Base-by-base conservation (phyloP, 2,888 invertebrate species). In the Synanthedon vespiformis region DNA sequence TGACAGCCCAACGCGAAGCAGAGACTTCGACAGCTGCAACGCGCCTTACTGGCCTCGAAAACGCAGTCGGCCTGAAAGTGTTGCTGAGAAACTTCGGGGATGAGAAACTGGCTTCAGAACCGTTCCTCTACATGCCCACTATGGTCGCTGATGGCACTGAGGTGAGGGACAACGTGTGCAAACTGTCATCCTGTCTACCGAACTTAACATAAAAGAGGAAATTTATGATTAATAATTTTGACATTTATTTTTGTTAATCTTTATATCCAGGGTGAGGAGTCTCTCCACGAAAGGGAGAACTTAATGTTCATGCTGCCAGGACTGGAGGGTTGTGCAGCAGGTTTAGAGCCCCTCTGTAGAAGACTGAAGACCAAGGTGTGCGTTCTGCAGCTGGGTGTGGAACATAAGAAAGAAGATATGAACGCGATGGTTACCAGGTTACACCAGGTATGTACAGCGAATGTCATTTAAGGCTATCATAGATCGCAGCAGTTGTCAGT, bases 301-400 rank as follows among this genome's bases (percentile, higher is more conserved):
- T 80, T 87, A 6, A 75, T 91, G 65, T 89, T 91, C 65, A 76
- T 92, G 61, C 72, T 93, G 58, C 92, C 93, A 0, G 93, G 93
- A 1, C 68, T 93, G 44, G 93, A 93, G 73, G 93, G 93, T 0
- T 89, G 89, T 12, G 90, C 90, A 0, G 64, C 83, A 0, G 80
- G 76, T 0, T 61, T 91, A 62, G 88, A 89, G 61, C 80, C 87
- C 0, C 64, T 92, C 18, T 88, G 89, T 54, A 68, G 71, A 4
- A 72, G 89, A 34, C 69, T 91, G 44, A 83, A 86, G 63, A 79
- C 80, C 55, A 85, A 89, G 60, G 83, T 84, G 5, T 79, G 88
- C 60, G 88, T 88, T 48, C 67, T 91, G 13, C 91, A 91, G 64
- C 83, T 88, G 2, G 87, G 86, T 3, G 70, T 80, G 4, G 83